Conservation (phyloP, 2,113 vertebrate genomes). For the Conger conger region DNA sequence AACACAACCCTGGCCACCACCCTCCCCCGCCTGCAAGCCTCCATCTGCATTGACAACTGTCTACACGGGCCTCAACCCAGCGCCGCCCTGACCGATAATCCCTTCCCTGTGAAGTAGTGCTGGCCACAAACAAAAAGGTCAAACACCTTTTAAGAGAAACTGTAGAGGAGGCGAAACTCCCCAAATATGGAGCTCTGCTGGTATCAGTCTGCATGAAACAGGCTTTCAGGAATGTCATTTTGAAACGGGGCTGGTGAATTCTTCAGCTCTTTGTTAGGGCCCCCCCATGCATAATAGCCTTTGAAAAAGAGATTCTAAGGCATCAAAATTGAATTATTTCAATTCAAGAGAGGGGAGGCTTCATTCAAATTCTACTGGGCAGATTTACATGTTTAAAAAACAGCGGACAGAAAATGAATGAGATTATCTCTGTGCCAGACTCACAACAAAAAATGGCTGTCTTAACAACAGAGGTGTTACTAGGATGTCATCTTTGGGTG, state of each 20-base stretch:
- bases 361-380: constrained; percentile 81
- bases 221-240: constrained; percentile 77
- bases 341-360: constrained; percentile 67
- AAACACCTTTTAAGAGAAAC: constrained; percentile 54
- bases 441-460: too few relatives aligned
- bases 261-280: constrained; percentile 59
- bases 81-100: constrained; percentile 62
- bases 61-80: constrained; percentile 51
- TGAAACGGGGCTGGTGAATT: constrained; percentile 71
- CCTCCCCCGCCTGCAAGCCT: constrained; percentile 32
- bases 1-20: background rate
- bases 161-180: constrained; percentile 58
- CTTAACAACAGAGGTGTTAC: too few relatives aligned
- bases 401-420: constrained; percentile 67
- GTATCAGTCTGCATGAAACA: constrained; percentile 72
- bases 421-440: constrained; percentile 76
- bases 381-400: constrained; percentile 82
- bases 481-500: too few relatives aligned
- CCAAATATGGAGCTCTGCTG: constrained; percentile 63
- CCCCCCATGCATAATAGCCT: constrained; percentile 67
- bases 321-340: constrained; percentile 74
- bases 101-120: constrained; percentile 58
- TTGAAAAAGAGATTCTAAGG: constrained; percentile 66
- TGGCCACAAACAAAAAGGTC: constrained; percentile 64
- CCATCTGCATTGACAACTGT: constrained; percentile 61